Evolutionary conservation across 1,140 invertebrate species (phyloP).

Genomic region (Drosophila bifasciata): DNA sequence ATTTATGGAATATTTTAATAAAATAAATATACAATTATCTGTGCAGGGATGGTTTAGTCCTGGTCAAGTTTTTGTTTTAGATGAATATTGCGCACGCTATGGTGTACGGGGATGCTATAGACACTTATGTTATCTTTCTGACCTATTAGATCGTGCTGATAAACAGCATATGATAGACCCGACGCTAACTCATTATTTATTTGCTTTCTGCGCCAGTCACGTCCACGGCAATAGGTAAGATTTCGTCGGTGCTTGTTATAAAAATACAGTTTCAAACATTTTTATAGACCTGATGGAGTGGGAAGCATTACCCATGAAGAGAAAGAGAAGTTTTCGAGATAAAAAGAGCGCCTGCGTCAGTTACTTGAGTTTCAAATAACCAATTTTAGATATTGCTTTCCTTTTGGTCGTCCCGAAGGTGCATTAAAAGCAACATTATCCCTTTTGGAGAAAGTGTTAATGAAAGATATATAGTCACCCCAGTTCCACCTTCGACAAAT

Average conservation of each 20-base stretch:
- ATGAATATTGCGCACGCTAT: no score
- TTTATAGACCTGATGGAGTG: conserved; percentile 96
- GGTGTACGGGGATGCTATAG: no score
- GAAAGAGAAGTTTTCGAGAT: conserved; percentile 98
- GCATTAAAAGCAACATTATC: conserved; percentile 98
- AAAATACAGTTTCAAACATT: conserved; percentile 20
- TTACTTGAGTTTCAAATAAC: conserved; percentile 99
- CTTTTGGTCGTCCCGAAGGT: conserved; percentile 99
- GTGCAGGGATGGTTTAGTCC: conserved; percentile 98
- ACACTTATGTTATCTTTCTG: no score
- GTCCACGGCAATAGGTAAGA: conserved; percentile 94
- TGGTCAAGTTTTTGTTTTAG: conserved; percentile 98
- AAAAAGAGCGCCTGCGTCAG: conserved; percentile 95
- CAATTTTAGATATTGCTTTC: no score
- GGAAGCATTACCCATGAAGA: conserved; percentile 99
- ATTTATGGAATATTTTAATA: not conserved
- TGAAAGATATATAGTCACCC: conserved; percentile 99
- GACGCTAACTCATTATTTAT: no score
- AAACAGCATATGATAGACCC: conserved; percentile 97
- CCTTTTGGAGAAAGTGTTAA: conserved; percentile 97
- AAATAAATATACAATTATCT: conserved; percentile 2
- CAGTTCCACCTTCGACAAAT: conserved; percentile 96
- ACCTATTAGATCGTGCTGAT: no score
- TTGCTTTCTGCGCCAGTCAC: conserved; percentile 99
- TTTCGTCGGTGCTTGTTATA: not conserved